Conservation (phyloP, 2,888 invertebrate species). For the Stenurella melanura region DNA sequence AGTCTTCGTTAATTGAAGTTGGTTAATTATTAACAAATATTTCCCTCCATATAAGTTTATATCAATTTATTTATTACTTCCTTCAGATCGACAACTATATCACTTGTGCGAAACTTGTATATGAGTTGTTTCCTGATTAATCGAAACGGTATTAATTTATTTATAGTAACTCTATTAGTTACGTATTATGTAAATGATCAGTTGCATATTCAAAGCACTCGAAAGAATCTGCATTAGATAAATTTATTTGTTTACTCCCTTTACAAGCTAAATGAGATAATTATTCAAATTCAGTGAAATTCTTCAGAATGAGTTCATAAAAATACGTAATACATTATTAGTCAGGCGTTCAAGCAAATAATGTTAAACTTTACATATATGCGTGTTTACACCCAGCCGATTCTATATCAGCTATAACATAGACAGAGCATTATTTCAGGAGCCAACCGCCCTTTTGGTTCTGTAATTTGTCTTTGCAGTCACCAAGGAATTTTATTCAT, state of each 20-base stretch:
- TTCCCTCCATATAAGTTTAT: neutral
- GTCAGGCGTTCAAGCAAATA: neutral
- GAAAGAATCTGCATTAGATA: neutral
- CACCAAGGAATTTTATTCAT: too few relatives aligned
- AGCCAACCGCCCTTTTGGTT: too few relatives aligned
- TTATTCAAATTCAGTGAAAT: neutral
- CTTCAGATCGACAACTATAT: neutral
- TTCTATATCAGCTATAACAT: too few relatives aligned
- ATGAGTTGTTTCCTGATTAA: neutral
- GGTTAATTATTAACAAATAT: neutral
- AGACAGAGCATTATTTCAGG: too few relatives aligned
- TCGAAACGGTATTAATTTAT: neutral
- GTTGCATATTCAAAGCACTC: neutral
- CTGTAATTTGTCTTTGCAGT: too few relatives aligned
- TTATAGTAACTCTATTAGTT: neutral
- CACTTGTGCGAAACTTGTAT: neutral
- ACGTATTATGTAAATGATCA: conserved; percentile 3
- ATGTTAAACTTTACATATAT: too few relatives aligned
- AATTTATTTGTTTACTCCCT: conserved; percentile 1
- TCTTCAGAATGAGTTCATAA: neutral
- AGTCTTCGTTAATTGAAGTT: neutral
- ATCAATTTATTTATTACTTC: conserved; percentile 1
- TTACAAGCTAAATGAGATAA: neutral
- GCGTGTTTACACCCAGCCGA: too few relatives aligned
- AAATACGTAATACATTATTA: neutral